phyloP scores from a whole-genome alignment of 2,113 vertebrate genomes.

The Oostethus manadensis region DNA sequence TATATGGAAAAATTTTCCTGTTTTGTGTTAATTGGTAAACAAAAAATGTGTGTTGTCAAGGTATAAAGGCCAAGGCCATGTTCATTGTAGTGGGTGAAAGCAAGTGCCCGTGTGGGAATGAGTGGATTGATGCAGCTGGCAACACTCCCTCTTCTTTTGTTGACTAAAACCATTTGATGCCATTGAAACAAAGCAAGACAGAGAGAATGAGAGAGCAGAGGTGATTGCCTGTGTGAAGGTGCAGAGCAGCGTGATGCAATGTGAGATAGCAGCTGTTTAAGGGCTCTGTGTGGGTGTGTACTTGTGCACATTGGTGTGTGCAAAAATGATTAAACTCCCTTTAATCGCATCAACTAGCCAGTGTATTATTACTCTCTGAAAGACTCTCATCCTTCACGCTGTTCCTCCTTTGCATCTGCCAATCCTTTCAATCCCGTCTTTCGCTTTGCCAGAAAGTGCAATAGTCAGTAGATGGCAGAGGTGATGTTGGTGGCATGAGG shows the following conservation, averaged over 20 bases:
- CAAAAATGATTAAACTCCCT: constrained; percentile 37
- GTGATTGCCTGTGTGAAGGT: constrained; percentile 58
- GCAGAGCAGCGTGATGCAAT: constrained; percentile 69
- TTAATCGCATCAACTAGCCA: constrained; percentile 29
- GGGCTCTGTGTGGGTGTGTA: constrained; percentile 13
- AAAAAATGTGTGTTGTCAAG: constrained; percentile 41
- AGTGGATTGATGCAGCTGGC: constrained; percentile 60
- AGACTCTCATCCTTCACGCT: constrained; percentile 31
- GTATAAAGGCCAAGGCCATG: constrained; percentile 46
- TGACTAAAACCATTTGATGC: constrained; percentile 60
- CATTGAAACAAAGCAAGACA: constrained; percentile 57
- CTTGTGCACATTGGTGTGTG: constrained; percentile 23
- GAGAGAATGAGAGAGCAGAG: constrained; percentile 46
- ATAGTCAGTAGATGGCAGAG: constrained; percentile 7
- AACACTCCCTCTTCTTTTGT: constrained; percentile 62
- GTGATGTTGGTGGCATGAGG: constrained; percentile 16
- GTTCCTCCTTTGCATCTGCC: constrained; percentile 24
- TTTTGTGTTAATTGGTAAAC: constrained; percentile 52
- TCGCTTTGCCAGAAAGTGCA: constrained; percentile 16
- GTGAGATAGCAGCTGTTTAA: constrained; percentile 68
- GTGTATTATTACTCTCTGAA: constrained; percentile 35
- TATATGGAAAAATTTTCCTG: constrained; percentile 22
- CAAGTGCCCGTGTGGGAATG: constrained; percentile 44
- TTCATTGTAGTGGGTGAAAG: constrained; percentile 42
- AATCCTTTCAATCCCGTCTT: constrained; percentile 29